Evolutionary conservation across 2,888 invertebrate genomes (phyloP), one percentile per base, ranked within the genome.

Genomic region (Metallyticus violacea): DNA sequence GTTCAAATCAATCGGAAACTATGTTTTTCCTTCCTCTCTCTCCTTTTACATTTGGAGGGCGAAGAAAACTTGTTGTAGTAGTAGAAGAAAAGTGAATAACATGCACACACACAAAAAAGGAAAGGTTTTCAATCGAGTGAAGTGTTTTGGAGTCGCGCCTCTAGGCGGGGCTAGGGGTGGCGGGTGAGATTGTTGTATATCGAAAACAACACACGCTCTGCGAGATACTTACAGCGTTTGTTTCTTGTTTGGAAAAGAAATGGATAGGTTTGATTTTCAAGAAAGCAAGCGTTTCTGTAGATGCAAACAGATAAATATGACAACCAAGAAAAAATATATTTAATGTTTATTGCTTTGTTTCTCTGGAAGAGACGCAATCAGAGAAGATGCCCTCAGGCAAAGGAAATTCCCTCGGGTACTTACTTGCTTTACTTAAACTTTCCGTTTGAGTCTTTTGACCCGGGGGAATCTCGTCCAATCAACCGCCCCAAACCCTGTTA

Each of bases 241-340:
- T 82, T 62, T 76, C 77, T 80, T 40, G 81, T 79, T 62, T 81
- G 83, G 78, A 77, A 81, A 79, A 85, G 86, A 84, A 84, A 79
- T 80, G 26, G 86, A 87, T 87, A 81, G 86, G 83, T 83, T 86
- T 86, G 83, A 86, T 86, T 86, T 86, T 40, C 77, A 29, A 85
- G 85, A 85, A 81, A 85, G 85, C 85, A 28, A 77, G 77, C 79
- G 15, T 81, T 1, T 62, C n/a, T n/a, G 30, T 30, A 30, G 7
- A 30, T 7, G 30, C 30, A 22, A 62, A 15, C 40, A 62, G 15
- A 62, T 62, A 62, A 62, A 62, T 62, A 62, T 62, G 40, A 62
- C n/a, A n/a, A n/a, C n/a, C n/a, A n/a, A n/a, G n/a, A n/a, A n/a
- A n/a, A n/a, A n/a, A n/a, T 15, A 62, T 62, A 22, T 62, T 62